phyloP scores from a whole-genome alignment of 23 tunicate genomes.

The Corella eumyota region DNA sequence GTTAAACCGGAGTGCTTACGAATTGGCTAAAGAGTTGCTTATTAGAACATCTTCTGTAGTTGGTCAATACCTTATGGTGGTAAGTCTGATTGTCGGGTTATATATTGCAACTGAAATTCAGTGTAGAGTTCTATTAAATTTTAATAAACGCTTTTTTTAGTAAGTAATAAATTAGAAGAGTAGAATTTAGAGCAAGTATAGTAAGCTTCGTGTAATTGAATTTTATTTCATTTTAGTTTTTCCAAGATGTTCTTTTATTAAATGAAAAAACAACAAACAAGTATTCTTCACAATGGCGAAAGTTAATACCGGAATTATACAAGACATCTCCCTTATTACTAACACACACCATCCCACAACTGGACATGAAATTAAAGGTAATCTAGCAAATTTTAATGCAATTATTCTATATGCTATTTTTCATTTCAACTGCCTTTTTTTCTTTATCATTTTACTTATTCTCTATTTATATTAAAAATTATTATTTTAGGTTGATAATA shows the following conservation, averaged over 20 bases:
- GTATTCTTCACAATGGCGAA: conserved; percentile 44
- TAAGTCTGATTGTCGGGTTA: conserved; percentile 1
- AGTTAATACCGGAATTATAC: conserved; percentile 49
- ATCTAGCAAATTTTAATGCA: neutral
- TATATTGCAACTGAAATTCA: neutral
- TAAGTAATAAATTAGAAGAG: neutral
- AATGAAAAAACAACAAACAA: conserved; percentile 27
- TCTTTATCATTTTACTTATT: neutral
- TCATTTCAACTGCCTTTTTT: neutral
- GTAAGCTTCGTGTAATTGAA: no score
- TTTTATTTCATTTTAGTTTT: no score
- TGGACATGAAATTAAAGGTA: conserved; percentile 69
- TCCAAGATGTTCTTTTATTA: conserved; percentile 48
- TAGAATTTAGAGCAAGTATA: no score
- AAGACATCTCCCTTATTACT: conserved; percentile 48
- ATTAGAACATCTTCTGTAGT: conserved; percentile 30
- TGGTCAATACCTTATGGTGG: conserved; percentile 54
- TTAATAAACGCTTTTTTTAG: neutral
- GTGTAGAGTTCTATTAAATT: neutral
- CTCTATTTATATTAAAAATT: neutral
- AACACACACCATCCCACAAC: conserved; percentile 68
- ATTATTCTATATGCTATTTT: neutral
- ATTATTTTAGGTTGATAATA: conserved; percentile 35
- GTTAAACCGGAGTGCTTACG: conserved; percentile 80
- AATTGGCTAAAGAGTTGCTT: conserved; percentile 63